Conservation (phyloP, 2,888 invertebrate genomes). For the Zootermopsis nevadensis region DNA sequence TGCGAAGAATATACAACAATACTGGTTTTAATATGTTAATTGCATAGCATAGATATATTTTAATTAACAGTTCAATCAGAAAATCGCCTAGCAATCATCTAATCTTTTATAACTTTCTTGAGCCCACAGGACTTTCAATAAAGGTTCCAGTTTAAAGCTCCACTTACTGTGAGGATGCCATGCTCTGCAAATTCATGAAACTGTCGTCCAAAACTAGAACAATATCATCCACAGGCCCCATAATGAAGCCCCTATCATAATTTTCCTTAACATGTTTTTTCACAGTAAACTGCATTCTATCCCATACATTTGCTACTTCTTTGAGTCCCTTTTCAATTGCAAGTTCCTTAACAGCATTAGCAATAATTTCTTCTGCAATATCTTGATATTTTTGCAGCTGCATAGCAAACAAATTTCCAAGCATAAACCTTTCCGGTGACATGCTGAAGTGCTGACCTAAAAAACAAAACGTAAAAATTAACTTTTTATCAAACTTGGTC, state of each 20-base stretch:
- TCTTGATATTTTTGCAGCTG: conserved; percentile 87
- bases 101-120: no score
- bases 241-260: conserved; percentile 83
- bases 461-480: background rate
- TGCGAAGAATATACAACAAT: no score
- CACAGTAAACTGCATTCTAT: conserved; percentile 72
- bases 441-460: conserved; percentile 84
- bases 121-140: no score
- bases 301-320: conserved; percentile 77
- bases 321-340: conserved; percentile 90
- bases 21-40: no score
- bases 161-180: conserved; percentile 83
- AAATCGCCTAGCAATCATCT: no score
- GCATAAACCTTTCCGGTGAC: conserved; percentile 87
- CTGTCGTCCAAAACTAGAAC: conserved; percentile 87
- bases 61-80: no score
- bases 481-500: no score
- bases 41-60: no score
- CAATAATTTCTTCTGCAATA: conserved; percentile 87
- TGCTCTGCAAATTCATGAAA: conserved; percentile 89
- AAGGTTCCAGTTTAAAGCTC: no score
- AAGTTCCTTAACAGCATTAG: conserved; percentile 89
- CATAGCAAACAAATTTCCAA: conserved; percentile 94
- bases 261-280: conserved; percentile 74
- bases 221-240: conserved; percentile 88